Base-by-base conservation (phyloP, 2,888 invertebrate genomes). In the Diaphora mendica region DNA sequence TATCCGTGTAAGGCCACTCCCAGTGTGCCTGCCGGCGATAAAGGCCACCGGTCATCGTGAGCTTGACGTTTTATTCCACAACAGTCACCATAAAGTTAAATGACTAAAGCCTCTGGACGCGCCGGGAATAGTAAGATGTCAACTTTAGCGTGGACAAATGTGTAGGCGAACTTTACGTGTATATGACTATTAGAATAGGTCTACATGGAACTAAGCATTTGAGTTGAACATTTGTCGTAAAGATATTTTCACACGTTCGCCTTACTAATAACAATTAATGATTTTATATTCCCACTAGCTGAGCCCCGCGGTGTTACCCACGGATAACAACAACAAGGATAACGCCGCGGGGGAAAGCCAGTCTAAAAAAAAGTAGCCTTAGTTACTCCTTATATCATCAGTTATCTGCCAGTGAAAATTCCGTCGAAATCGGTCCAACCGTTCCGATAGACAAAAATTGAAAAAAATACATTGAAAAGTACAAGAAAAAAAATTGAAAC, bases 31-130 rank as follows among this genome's bases (percentile, higher is more conserved):
- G 67, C 48, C 64, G 65, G 74, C 76, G 74, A 82, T 81, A 79
- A 81, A 81, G 70, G 76, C 81, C 74, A 72, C 74, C 68, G 71
- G 78, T 59, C 78, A 76, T 76, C 35, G 71, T 64, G 59, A 59
- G 72, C 79, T 62, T 64, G 75, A 79, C 81, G 68, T 83, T 83
- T 82, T 48, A 77, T 79, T 81, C 71, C 72, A 44, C 68, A 68
- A 64, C 68, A 68, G n/a, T 51, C 64, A 68, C 70, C 74, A 59
- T 79, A 83, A 81, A 81, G 79, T 81, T 81, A 79, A 78, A 81
- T 81, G 70, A 68, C 70, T 75, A 51, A 74, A 78, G 72, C 77
- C 66, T 69, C 35, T 35, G 68, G 17, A 72, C 68, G 64, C 68
- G 26, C 7, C 26, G 39, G 62, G 68, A 72, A 68, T 72, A 62